Evolutionary conservation across 2,888 invertebrate species (phyloP).

Genomic region (Himalopsyche anomala): DNA sequence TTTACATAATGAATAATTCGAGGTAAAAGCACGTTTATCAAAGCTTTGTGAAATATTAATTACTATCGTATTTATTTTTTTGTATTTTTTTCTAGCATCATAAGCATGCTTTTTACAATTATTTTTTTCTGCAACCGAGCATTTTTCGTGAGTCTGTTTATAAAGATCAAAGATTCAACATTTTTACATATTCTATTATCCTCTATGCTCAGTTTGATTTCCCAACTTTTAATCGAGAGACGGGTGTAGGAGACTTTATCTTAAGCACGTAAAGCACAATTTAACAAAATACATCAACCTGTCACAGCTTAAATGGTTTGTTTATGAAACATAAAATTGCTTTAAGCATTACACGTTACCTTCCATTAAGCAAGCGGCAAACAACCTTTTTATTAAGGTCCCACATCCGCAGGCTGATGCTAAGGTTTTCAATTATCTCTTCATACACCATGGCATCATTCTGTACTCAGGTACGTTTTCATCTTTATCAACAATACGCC

Average conservation of each 20-base stretch:
- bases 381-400: neutral
- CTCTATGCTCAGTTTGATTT: neutral
- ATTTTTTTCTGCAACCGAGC: neutral
- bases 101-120: neutral
- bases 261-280: conserved; percentile 9
- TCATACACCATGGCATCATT: neutral
- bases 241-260: conserved; percentile 12
- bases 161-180: conserved; percentile 10
- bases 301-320: conserved; percentile 16
- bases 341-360: neutral
- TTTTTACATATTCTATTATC: conserved; percentile 22
- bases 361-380: neutral
- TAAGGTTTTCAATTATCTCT: neutral
- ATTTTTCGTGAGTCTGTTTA: neutral
- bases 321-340: conserved; percentile 16
- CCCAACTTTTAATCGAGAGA: neutral
- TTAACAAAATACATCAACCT: conserved; percentile 4
- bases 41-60: too few species aligned
- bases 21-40: too few species aligned
- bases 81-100: neutral
- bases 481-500: neutral
- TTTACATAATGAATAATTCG: too few species aligned
- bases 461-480: neutral
- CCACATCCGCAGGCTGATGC: neutral
- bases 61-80: too few species aligned